These are phyloP conservation scores for Chironomus striatipennis DNA, from an alignment of 1,140 invertebrate genomes.

Conservation along the genomic window DNA sequence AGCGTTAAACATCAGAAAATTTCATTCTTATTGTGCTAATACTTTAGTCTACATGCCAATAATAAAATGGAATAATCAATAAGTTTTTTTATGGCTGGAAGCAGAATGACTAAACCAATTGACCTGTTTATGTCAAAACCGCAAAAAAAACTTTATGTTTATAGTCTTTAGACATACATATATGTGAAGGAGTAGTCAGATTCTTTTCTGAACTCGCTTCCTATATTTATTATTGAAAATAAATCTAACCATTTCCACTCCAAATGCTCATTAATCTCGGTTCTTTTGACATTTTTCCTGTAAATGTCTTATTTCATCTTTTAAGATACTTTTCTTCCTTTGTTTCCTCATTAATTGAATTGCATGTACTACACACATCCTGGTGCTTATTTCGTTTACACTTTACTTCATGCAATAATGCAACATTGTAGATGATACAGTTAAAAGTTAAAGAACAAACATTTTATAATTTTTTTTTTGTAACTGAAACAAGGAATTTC, in stretches of 20 bases:
- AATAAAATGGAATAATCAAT: too few relatives aligned
- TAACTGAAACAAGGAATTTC: not conserved
- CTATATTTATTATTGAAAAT: too few relatives aligned
- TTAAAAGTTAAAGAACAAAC: not conserved
- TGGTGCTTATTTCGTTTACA: not conserved
- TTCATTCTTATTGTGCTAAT: too few relatives aligned
- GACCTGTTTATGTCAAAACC: not conserved
- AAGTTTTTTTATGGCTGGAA: not conserved
- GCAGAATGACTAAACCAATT: not conserved
- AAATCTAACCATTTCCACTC: not conserved
- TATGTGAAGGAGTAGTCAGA: too few relatives aligned
- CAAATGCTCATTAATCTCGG: not conserved
- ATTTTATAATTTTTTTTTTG: not conserved
- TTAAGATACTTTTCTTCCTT: not conserved
- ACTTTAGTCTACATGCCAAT: too few relatives aligned
- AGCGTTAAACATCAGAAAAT: too few relatives aligned
- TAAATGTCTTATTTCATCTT: not conserved
- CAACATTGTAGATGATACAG: conserved; percentile 6
- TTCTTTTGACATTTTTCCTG: not conserved
- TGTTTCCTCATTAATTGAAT: not conserved
- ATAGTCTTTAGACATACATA: too few relatives aligned
- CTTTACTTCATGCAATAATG: not conserved
- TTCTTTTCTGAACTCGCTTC: too few relatives aligned
- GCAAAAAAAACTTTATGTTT: not conserved
- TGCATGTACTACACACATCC: not conserved